A percentile compares a stretch with the other conserved stretches of the same genome.
phyloP scores from a whole-genome alignment of 2,888 invertebrate genomes.

The Ophion ellenae region DNA sequence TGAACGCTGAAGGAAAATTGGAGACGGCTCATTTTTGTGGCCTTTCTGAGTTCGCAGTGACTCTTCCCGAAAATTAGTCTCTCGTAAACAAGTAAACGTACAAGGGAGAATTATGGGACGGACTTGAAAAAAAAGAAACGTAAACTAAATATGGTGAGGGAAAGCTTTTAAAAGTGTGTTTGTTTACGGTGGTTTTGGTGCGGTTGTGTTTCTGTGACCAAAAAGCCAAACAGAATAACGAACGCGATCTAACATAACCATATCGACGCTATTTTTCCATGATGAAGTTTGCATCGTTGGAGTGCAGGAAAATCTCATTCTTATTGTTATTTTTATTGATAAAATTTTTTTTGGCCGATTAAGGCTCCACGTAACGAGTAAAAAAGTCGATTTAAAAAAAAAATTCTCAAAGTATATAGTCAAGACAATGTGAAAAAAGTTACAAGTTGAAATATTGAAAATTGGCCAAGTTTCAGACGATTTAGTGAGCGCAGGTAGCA shows the following conservation, averaged over 20 bases:
- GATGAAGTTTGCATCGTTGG: neutral
- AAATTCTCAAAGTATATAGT: too few relatives aligned
- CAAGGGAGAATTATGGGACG: neutral
- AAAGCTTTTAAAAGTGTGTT: slow-evolving; percentile 71
- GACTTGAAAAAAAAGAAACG: slow-evolving; percentile 29
- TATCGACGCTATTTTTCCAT: slow-evolving; percentile 38
- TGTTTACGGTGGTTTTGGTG: slow-evolving; percentile 79
- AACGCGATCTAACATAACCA: slow-evolving; percentile 71
- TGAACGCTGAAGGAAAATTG: neutral
- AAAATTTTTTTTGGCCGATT: too few relatives aligned
- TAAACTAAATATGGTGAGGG: slow-evolving; percentile 69
- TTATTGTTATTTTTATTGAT: too few relatives aligned
- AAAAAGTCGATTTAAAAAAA: too few relatives aligned
- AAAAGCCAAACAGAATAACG: slow-evolving; percentile 82
- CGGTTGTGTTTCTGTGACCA: slow-evolving; percentile 82
- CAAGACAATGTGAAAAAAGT: too few relatives aligned
- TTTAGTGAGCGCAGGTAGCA: too few relatives aligned
- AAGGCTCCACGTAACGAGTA: too few relatives aligned
- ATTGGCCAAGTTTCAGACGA: too few relatives aligned
- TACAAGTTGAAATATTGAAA: too few relatives aligned
- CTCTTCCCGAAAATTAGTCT: neutral
- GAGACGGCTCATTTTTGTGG: neutral
- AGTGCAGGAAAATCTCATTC: too few relatives aligned
- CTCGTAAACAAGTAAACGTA: neutral
- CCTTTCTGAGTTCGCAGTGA: neutral